Base-by-base conservation (phyloP, 92 coral and sea anemone genomes). In the Micromussa lordhowensis region DNA sequence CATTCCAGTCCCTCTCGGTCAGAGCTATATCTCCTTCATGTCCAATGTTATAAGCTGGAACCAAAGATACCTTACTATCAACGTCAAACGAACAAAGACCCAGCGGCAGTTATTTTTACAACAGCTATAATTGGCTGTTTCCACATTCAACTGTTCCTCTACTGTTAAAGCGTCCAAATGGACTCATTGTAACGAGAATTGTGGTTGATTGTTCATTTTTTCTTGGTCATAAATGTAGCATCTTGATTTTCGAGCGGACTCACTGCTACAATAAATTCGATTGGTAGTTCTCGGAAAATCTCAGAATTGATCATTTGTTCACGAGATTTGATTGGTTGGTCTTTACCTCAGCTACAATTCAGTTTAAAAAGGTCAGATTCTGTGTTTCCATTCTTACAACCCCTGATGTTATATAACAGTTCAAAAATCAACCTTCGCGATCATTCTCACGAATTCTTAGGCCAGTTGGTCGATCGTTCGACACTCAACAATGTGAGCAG, bases 21-120 rank as follows among this genome's bases (percentile, higher is more conserved):
- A 96, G 89, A 59, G 89, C 94, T 24, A 96, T 96, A 16, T 96
- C 99, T 35, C 94, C 99, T 81, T 96, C 98, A 71, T 96, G 94
- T 48, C 87, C 95, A 18, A 94, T 84, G 88, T 75, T 86, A 58
- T 91, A 91, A 3, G 95, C 98, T 95, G 88, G 10, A 4, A 81
- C 17, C 5, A 68, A 73, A 34, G 12, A 44, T 44, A 44, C 10
- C 51, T 44, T 44, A 44, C 51, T 44, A 44, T 44, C 51, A 44
- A 8, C 51, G 51, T 44, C 51, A 1, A 44, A 44, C 51, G 51
- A 44, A 44, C 51, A 24, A 59, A 22, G 26, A 59, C 24, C 9
- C 10, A 59, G 24, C 24, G n/a, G 68, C 12, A 61, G 28, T 22
- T 22, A 21, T 22, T 22, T 12, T 61, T 61, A 61, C 68, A 66